Evolutionary conservation across 2,113 vertebrate genomes (phyloP), one percentile per base, ranked within the genome.

Genomic region (Siphamia tubifer): DNA sequence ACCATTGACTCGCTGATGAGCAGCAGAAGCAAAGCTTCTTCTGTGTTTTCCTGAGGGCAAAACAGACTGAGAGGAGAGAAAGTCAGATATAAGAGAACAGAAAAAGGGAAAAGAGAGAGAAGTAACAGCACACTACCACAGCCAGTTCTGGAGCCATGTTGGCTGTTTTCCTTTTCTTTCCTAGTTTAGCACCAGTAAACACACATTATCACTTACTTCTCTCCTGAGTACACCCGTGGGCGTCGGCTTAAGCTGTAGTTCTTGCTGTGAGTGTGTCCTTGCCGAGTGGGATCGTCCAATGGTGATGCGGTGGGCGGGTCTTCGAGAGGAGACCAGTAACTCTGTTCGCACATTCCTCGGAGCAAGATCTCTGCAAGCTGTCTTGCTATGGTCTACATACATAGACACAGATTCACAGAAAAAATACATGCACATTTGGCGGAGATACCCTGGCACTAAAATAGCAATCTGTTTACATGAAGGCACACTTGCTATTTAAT

Each of bases 1-100:
- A 99, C 98, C 98, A 99, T 99, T 19, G 98, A 99, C 82, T 99
- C 98, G 67, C 97, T 99, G 80, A 99, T 99, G 82, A 99, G 95
- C 82, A 99, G 83, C 68, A 99, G 90, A 68, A 99, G 87, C 79
- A 99, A 86, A 45, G 98, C 98, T 88, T 99, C 98, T 86, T 99
- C 98, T 53, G 97, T 99, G 82, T 99, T 99, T 90, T 99, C 98
- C 93, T 99, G 96, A 82, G 98, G 98, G 92, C 98, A 99, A 88
- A 99, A 99, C 86, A 99, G 92, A 90, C 98, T 99, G 74, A 36
- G 52, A 71, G 21, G 23, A 87, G 87, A 88, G 9, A 57, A 56
- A 55, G 40, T 27, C 16, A 34, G 20, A 62, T 15, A 24, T 19
- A 39, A 13, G 6, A 25, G 19, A 17, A 19, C 51, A 31, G n/a